A percentile compares a stretch with the other conserved stretches of the same genome.
Evolutionary conservation across 2,113 vertebrate genomes (phyloP).

Genomic region (Murina feae): DNA sequence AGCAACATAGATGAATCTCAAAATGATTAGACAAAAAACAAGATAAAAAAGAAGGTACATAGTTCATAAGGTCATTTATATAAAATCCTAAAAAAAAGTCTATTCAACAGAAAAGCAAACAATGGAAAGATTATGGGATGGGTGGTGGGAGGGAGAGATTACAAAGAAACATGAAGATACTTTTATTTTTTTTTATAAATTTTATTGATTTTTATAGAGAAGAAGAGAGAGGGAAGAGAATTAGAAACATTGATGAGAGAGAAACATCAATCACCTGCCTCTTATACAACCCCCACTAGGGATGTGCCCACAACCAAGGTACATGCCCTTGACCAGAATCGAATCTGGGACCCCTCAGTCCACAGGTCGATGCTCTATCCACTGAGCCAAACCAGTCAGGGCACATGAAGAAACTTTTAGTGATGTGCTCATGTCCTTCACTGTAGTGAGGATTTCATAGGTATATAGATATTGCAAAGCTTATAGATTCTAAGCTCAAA

Average conservation of each 20-base stretch:
- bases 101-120: not conserved
- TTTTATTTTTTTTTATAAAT: too few species aligned
- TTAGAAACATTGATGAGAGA: too few species aligned
- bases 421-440: not conserved
- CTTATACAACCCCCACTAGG: too few species aligned
- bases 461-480: not conserved
- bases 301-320: too few species aligned
- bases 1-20: not conserved
- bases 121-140: not conserved
- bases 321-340: too few species aligned
- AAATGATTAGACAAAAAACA: not conserved
- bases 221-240: too few species aligned
- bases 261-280: too few species aligned
- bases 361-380: too few species aligned
- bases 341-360: too few species aligned
- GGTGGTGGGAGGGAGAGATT: not conserved
- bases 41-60: not conserved
- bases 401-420: not conserved
- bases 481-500: not conserved
- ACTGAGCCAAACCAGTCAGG: too few species aligned
- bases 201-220: too few species aligned
- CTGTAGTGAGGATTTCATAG: not conserved
- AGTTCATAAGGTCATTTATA: not conserved
- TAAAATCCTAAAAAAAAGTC: not conserved
- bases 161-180: not conserved